Evolutionary conservation across 2,888 invertebrate species (phyloP).

Genomic region (Tachina grossa): DNA sequence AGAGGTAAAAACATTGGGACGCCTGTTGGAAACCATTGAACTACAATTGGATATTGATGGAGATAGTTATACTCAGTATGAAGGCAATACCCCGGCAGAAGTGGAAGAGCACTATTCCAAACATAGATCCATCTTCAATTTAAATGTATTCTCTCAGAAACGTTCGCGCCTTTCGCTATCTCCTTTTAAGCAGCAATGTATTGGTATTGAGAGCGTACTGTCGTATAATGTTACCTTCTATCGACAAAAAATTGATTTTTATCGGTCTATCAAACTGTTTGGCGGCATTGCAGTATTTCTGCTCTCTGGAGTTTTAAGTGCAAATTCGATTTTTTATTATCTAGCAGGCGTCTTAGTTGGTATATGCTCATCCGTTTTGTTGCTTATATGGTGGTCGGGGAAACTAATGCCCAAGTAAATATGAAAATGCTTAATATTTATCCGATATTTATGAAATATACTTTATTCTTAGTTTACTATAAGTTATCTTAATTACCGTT

Average conservation of each 20-base stretch:
- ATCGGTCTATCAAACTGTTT: slow-evolving; percentile 86
- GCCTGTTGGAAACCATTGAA: slow-evolving; percentile 88
- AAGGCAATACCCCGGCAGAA: slow-evolving; percentile 86
- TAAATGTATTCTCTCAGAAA: slow-evolving; percentile 86
- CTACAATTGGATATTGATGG: slow-evolving; percentile 85
- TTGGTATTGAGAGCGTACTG: slow-evolving; percentile 87
- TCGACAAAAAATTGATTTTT: slow-evolving; percentile 87
- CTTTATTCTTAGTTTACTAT: no score
- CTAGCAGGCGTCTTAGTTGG: slow-evolving; percentile 91
- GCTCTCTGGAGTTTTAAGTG: slow-evolving; percentile 87
- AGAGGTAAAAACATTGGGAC: slow-evolving; percentile 86
- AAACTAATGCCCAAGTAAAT: slow-evolving; percentile 88
- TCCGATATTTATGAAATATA: no score
- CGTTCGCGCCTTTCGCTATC: slow-evolving; percentile 85
- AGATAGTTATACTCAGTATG: slow-evolving; percentile 88
- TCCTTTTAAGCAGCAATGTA: slow-evolving; percentile 88
- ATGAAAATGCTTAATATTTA: background rate
- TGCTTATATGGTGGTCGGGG: slow-evolving; percentile 90
- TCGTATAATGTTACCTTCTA: slow-evolving; percentile 85
- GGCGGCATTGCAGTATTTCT: slow-evolving; percentile 88
- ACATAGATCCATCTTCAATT: slow-evolving; percentile 87
- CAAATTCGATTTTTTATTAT: slow-evolving; percentile 93
- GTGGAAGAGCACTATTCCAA: slow-evolving; percentile 87
- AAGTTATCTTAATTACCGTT: no score
- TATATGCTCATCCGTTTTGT: slow-evolving; percentile 90